Evolutionary conservation across 2,113 vertebrate genomes (phyloP), one percentile per base, ranked within the genome.

Genomic region (Chionomys nivalis): DNA sequence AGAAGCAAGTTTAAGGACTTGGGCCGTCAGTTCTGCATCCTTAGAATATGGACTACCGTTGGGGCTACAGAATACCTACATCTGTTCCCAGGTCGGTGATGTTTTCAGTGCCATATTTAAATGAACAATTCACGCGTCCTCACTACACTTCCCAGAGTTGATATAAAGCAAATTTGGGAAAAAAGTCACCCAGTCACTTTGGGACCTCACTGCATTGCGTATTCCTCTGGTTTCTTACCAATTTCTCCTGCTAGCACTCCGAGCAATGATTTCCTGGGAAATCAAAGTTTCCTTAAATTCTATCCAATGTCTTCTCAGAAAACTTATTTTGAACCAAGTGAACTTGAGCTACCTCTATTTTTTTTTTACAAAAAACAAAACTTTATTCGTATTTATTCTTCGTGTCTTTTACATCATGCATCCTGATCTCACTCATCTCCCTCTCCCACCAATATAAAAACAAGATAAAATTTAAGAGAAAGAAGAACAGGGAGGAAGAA

Each of bases 261-360:
- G 49, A 90, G 61, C 19, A 88, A 63, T 82, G 79, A 66, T 21
- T 87, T n/a, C 90, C 49, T 88, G 14, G 42, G 87, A 65, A 96
- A 96, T 42, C 5, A 31, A 81, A 93, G 72, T 36, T 66, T 81
- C 33, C 36, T 95, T 76, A 58, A 58, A 52, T 79, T 95, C 52
- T 70, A 68, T 47, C 44, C 58, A 65, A 23, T 26, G 36, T 23
- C 9, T 73, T 44, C 11, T 77, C 11, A 68, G 10, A 87, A 26
- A 70, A 17, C 1, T 94, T 61, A 76, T 73, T 93, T 93, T 66
- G 12, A 82, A n/a, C 33, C 42, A 33, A 88, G 14, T 61, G 93
- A 93, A 89, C 3, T 28, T 77, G 68, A 52, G 13, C 52, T 87
- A 89, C n/a, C 33, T 76, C 90, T 72, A n/a, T 81, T 36, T n/a